Evolutionary conservation across 2,888 invertebrate species (phyloP).

Genomic region (Acrobasis repandana): DNA sequence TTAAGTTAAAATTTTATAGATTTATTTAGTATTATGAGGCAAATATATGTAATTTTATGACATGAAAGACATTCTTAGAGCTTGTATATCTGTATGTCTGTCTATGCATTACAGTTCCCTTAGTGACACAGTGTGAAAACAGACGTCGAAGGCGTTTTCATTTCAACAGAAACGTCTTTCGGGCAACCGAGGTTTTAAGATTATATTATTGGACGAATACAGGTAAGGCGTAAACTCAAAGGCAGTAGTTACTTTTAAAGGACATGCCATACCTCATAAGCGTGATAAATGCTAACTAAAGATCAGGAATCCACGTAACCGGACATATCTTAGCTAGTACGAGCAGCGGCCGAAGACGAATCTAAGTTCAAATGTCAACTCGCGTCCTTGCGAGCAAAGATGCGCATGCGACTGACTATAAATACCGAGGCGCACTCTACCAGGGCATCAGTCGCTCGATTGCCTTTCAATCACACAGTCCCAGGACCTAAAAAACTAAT

Average conservation of each 20-base stretch:
- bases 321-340: constrained; percentile 48
- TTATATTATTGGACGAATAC: too few species aligned
- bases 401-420: constrained; percentile 58
- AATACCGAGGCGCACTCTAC: constrained; percentile 49
- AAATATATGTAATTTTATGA: too few species aligned
- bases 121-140: too few species aligned
- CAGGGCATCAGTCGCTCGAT: constrained; percentile 68
- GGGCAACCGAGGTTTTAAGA: too few species aligned
- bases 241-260: neutral
- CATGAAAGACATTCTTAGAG: too few species aligned
- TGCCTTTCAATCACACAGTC: constrained; percentile 52
- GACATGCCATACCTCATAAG: constrained; percentile 11
- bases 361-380: constrained; percentile 78
- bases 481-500: constrained; percentile 44
- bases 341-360: constrained; percentile 53
- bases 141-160: too few species aligned
- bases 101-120: too few species aligned
- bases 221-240: too few species aligned
- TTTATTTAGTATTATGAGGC: too few species aligned
- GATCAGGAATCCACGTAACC: constrained; percentile 42
- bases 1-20: too few species aligned
- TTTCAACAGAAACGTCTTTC: too few species aligned
- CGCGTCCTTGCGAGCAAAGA: constrained; percentile 64
- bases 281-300: constrained; percentile 27
- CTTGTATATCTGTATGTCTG: too few species aligned